Evolutionary conservation across 2,113 vertebrate species (phyloP), one percentile per base, ranked within the genome.

Genomic region (pig (Sus scrofa)): DNA sequence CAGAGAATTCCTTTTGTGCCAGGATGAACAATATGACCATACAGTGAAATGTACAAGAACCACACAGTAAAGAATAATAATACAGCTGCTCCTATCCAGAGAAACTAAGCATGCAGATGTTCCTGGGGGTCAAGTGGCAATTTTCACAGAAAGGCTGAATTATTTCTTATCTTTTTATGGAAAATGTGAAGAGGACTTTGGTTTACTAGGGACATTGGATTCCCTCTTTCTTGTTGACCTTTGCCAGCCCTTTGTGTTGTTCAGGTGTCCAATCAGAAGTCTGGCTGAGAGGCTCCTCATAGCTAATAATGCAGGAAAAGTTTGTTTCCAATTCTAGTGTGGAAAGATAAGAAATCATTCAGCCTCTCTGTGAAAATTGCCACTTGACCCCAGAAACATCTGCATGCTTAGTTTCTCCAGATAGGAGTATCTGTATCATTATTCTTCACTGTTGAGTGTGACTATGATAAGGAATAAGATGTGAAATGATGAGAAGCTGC

Each of bases 1-100:
- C 54, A 92, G 77, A 95, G 30, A 96, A 75, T 78, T 95, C 70
- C 91, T 94, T 94, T 96, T 94, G 52, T 9, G 75, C 73, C 73
- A 62, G 18, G 7, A 82, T 93, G 82, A 94, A 75, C 79, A 91
- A 86, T 54, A 27, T 44, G 56, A 74, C 14, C 50, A 27, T 65
- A 60, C 16, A 82, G 44, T 82, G 60, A 75, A 68, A 44, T 82
- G 27, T 30, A 27, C 58, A 91, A 74, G 19, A 91, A 58, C 22
- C 67, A 12, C 7, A 8, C 19, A 58, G 34, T 16, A 70, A 81
- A 81, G 50, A 86, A 77, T 67, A 91, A 95, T 73, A 73, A 96
- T 79, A 63, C 4, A 4, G 30, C 89, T 50, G 30, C 12, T 75
- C 6, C 22, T 92, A 16, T 75, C 54, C 3, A 13, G 7, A 73